phyloP scores from a whole-genome alignment of 2,888 invertebrate species.

The Xestia ashworthii region DNA sequence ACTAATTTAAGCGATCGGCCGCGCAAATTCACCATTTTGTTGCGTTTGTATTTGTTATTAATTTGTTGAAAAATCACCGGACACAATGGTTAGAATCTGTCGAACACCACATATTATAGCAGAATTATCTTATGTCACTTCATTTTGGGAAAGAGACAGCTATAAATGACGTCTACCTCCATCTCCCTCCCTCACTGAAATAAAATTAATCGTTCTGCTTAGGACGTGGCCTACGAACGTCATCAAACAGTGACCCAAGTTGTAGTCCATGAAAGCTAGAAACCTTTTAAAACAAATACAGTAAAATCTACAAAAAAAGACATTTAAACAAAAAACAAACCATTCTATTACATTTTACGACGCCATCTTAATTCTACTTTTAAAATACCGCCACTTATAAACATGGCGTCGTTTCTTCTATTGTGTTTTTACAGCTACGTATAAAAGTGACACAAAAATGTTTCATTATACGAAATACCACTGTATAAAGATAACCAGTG shows the following conservation, averaged over 20 bases:
- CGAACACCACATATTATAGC: background rate
- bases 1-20: background rate
- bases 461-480: slow-evolving; percentile 60
- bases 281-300: slow-evolving; percentile 19
- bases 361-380: slow-evolving; percentile 55
- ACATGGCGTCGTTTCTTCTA: slow-evolving; percentile 53
- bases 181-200: background rate
- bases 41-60: background rate
- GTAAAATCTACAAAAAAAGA: slow-evolving; percentile 24
- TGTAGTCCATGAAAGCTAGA: slow-evolving; percentile 15
- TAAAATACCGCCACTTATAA: slow-evolving; percentile 58
- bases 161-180: background rate
- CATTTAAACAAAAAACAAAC: slow-evolving; percentile 46
- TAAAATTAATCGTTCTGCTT: background rate
- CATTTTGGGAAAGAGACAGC: background rate
- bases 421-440: slow-evolving; percentile 63
- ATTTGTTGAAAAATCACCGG: background rate
- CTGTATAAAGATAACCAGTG: slow-evolving; percentile 2
- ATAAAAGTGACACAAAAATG: slow-evolving; percentile 65
- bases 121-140: background rate
- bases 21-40: background rate
- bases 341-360: slow-evolving; percentile 51
- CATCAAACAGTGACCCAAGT: background rate
- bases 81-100: background rate
- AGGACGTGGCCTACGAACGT: background rate